Base-by-base conservation (phyloP, 2,797 vertebrate species). In the Eulemur coronatus region DNA sequence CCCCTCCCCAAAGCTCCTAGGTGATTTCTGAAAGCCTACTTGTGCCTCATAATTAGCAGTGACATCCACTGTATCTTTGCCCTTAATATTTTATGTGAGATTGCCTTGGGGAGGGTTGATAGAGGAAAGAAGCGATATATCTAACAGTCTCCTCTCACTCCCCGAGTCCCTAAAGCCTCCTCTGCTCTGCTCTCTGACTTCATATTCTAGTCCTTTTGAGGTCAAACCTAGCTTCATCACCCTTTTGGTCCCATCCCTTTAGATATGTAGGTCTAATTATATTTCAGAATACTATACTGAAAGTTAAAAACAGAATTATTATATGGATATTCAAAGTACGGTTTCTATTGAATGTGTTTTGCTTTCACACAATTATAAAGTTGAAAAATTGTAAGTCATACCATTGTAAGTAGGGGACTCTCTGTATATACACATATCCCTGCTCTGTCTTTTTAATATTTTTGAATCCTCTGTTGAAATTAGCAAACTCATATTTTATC, bases 21-120 rank as follows among this genome's bases (percentile, higher is more conserved):
- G 35, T 73, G 84, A 80, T 50, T 89, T 89, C 78, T 38, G 59
- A 85, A 76, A 89, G 84, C 57, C 70, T 30, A 11, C 57, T 50
- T 52, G 35, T 46, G 30, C 30, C 57, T 92, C 57, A 80, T 69
- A 65, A 79, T 55, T 61, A 84, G 46, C 13, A 84, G 57, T 50
- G 48, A 48, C 70, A 38, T 65, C 7, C 41, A 26, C 48, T 52
- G 69, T 63, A 20, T 69, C 87, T 50, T 46, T 46, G 26, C 18
- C n/a, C 41, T 86, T 50, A 55, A 24, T 59, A 46, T 57, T 69
- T 46, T 33, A 8, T 52, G 35, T 43, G 73, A 59, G 59, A 5
- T 1, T 15, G 67, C 69, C 50, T 46, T 35, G 41, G 52, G 78
- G 22, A 43, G 22, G 43, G 15, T 5, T 46, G 33, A 24, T 17